phyloP scores from a whole-genome alignment of 2,113 vertebrate genomes.

The Lepisosteus oculatus region DNA sequence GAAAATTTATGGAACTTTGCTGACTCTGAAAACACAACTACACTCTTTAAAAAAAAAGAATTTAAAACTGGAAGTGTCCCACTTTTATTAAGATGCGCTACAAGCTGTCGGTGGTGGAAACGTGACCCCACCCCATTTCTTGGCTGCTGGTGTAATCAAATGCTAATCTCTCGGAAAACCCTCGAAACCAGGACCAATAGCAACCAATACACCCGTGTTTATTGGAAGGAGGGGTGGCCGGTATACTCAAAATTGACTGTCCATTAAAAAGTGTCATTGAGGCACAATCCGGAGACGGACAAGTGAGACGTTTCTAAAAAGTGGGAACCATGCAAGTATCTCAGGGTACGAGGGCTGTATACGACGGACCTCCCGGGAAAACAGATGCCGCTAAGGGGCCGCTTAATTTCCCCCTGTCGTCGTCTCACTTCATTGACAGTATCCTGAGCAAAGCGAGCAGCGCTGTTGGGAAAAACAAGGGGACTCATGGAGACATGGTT shows the following conservation, averaged over 20 bases:
- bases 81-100: too few species aligned
- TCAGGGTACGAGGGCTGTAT: background rate
- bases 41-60: too few species aligned
- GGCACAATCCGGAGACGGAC: background rate
- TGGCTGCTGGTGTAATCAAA: constrained; percentile 21
- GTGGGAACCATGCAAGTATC: constrained; percentile 43
- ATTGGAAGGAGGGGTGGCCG: constrained; percentile 6
- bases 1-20: too few species aligned
- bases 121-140: background rate
- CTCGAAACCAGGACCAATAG: constrained; percentile 25
- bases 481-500: background rate
- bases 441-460: constrained; percentile 31
- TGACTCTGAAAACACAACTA: too few species aligned
- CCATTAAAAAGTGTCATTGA: constrained; percentile 17
- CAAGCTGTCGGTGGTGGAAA: background rate
- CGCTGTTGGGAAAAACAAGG: background rate
- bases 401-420: constrained; percentile 23
- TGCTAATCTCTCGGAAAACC: constrained; percentile 23
- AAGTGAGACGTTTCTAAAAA: constrained; percentile 9
- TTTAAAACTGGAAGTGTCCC: too few species aligned
- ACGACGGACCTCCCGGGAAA: background rate
- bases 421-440: constrained; percentile 57
- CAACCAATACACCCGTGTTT: constrained; percentile 14
- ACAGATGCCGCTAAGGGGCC: constrained; percentile 22
- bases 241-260: constrained; percentile 16